Conservation (phyloP, 2,888 invertebrate species). For the Caenorhabditis sulstoni region DNA sequence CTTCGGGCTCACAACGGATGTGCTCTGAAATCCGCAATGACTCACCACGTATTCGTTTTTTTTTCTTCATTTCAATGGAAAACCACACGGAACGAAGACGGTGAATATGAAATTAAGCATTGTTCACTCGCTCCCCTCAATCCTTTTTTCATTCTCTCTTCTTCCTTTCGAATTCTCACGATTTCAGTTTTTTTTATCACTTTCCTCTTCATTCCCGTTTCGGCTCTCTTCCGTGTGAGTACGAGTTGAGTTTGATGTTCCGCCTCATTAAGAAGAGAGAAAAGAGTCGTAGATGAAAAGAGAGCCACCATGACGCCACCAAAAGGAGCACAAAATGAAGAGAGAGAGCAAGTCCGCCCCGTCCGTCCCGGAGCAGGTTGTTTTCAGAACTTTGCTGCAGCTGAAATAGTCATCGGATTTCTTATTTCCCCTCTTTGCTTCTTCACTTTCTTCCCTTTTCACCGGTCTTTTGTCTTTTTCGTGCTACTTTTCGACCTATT, state of each 20-base stretch:
- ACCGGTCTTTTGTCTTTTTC: background rate
- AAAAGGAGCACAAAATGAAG: constrained; percentile 26
- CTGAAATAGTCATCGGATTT: background rate
- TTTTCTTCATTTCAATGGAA: constrained; percentile 6
- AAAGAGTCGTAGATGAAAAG: background rate
- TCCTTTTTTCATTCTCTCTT: background rate
- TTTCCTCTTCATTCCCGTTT: background rate
- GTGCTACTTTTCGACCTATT: constrained; percentile 6
- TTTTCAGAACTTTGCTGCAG: constrained; percentile 14
- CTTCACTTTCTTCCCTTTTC: background rate
- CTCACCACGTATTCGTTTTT: background rate
- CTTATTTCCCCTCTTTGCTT: constrained; percentile 3
- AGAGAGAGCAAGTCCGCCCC: constrained; percentile 1
- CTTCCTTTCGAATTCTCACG: constrained; percentile 6
- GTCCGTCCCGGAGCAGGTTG: constrained; percentile 1
- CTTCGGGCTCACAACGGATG: background rate
- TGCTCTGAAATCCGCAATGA: background rate
- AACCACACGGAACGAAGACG: constrained; percentile 1
- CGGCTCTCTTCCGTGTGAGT: background rate
- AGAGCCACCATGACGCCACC: constrained; percentile 22
- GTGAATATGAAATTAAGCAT: constrained; percentile 39
- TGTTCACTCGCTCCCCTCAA: constrained; percentile 13
- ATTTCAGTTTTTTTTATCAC: background rate
- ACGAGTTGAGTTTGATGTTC: constrained; percentile 22
- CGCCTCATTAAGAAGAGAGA: constrained; percentile 6